A percentile compares a stretch with the other conserved stretches of the same genome.
Conservation (phyloP, 1,140 invertebrate species). For the Achatina immaculata region DNA sequence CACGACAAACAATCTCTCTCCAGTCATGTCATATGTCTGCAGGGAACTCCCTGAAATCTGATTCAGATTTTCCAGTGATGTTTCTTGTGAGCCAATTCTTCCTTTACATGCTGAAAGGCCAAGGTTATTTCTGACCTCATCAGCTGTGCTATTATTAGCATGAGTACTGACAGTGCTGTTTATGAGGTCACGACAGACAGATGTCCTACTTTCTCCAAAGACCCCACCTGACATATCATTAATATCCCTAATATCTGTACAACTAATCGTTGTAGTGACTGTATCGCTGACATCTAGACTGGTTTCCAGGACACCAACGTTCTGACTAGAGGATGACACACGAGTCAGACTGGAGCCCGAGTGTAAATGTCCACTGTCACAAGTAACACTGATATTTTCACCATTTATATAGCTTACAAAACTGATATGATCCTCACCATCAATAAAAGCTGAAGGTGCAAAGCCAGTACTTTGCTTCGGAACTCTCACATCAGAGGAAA, state of each 20-base stretch:
- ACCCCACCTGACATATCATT: background rate
- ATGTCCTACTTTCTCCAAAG: background rate
- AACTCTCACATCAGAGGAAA: background rate
- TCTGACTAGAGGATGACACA: background rate
- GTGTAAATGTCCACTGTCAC: background rate
- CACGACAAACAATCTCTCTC: background rate
- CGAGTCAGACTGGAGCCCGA: background rate
- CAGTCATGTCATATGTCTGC: background rate
- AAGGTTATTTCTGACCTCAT: background rate
- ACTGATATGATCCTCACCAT: background rate
- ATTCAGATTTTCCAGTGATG: background rate
- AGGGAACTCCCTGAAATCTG: background rate
- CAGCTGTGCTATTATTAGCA: too few relatives aligned
- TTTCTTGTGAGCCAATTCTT: background rate
- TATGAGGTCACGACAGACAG: too few relatives aligned
- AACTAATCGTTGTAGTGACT: background rate
- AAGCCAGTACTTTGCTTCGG: background rate
- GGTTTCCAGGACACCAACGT: slow-evolving; percentile 1
- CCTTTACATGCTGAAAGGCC: background rate
- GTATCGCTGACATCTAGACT: background rate
- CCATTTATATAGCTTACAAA: background rate
- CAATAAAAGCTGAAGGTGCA: background rate
- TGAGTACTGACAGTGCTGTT: too few relatives aligned
- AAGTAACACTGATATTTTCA: background rate
- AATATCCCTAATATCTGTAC: too few relatives aligned